phyloP scores from a whole-genome alignment of 2,113 vertebrate genomes.

The Malurus cyaneus region DNA sequence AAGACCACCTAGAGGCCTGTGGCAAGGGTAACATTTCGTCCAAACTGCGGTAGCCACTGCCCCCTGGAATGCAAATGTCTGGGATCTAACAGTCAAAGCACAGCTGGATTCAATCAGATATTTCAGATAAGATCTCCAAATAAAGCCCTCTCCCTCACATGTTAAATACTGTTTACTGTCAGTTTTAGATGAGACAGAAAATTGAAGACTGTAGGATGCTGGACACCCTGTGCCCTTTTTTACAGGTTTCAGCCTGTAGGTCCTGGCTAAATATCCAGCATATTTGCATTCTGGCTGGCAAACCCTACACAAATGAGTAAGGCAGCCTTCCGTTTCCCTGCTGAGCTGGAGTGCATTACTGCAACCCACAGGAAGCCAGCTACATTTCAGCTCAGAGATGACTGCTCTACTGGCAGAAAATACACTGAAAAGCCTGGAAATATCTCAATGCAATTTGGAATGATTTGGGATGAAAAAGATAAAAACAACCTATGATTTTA shows the following conservation, averaged over 20 bases:
- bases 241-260: neutral
- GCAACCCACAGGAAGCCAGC: neutral
- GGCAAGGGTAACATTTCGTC: neutral
- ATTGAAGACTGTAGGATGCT: neutral
- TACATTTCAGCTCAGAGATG: neutral
- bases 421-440: neutral
- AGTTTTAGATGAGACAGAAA: conserved; percentile 7
- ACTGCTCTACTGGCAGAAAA: conserved; percentile 11
- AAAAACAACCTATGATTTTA: neutral
- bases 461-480: neutral
- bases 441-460: neutral
- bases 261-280: neutral
- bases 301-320: neutral
- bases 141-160: neutral
- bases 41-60: rapidly evolving
- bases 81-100: neutral
- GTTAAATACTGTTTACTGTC: neutral
- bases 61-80: rapidly evolving
- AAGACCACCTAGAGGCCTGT: neutral
- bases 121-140: neutral
- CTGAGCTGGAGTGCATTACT: neutral
- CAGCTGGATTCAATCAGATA: neutral
- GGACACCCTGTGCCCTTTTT: neutral
- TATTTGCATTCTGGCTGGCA: neutral
- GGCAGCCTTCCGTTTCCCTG: neutral